Evolutionary conservation across 2,888 invertebrate species (phyloP), one percentile per base, ranked within the genome.

Genomic region (Lasioglossum figueresi): DNA sequence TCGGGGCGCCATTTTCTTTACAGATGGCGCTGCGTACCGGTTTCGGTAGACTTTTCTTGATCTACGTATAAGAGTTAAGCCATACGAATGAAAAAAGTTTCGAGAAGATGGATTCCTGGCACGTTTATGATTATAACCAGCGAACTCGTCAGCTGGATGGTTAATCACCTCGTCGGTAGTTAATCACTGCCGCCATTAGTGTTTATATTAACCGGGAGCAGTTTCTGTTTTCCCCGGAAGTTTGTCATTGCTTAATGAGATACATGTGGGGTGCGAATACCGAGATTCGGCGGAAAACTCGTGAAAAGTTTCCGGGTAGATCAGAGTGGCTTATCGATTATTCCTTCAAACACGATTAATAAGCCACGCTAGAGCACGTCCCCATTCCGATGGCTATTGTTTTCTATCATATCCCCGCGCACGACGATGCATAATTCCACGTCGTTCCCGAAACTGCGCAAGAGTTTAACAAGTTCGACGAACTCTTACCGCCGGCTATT

Each of bases 391-490:
- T 8, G 27, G 72, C n/a, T 72, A 43, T 72, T 72, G 72, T 72
- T 72, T 72, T 43, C 31, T 14, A 43, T 27, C 23, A 23, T 23
- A 27, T 31, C 12, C 19, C 8, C n/a, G 45, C 4, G 27, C 34
- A 45, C 48, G 31, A 16, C 4, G 48, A 66, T 52, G 79, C 23
- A 66, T 75, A 68, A 80, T 40, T 80, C 45, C n/a, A 14, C 31
- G 56, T 40, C 75, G 59, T n/a, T 16, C 34, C 19, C 23, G 48
- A 73, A 72, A 78, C 27, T 27, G 68, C 23, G 73, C 14, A 2
- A 43, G 37, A 74, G 74, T 79, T 82, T 56, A 82, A 82, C 66
- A 70, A 82, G 79, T 82, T 82, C 27, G 56, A 8, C 0, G 40
- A 77, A n/a, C 75, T 75, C 63, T 12, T 43, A 40, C 43, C 40